These are phyloP conservation scores for Leptocoma aspasia DNA, from an alignment of 2,113 vertebrate species.

Conservation along the genomic window DNA sequence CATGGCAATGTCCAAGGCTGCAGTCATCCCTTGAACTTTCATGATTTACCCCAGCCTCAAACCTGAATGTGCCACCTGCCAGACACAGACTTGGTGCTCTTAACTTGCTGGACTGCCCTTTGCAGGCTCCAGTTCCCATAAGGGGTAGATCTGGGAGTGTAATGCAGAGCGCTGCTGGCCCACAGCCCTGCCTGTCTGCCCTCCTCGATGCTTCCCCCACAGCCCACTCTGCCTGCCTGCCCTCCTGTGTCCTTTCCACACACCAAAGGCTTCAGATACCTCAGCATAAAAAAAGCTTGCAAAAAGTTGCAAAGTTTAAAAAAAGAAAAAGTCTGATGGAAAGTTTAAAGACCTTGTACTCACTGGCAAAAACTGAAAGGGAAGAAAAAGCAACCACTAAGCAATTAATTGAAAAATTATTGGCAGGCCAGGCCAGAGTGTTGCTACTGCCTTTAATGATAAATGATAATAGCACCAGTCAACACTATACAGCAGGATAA, in stretches of 20 bases:
- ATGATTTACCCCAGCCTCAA: background rate
- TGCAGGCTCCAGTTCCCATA: rapidly evolving
- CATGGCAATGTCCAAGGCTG: background rate
- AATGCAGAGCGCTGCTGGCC: background rate
- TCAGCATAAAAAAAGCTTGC: background rate
- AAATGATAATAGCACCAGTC: slow-evolving; percentile 39
- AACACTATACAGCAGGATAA: background rate
- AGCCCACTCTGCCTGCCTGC: background rate
- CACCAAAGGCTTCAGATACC: background rate
- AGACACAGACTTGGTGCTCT: background rate
- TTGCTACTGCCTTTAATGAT: slow-evolving; percentile 31
- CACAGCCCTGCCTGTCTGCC: background rate
- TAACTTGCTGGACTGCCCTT: background rate
- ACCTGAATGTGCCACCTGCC: background rate
- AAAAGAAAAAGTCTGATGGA: background rate
- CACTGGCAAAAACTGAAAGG: background rate
- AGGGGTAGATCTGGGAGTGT: background rate
- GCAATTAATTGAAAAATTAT: slow-evolving; percentile 54
- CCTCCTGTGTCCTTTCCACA: background rate
- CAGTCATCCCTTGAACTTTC: background rate
- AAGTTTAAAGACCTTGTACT: background rate
- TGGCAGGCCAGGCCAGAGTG: slow-evolving; percentile 23
- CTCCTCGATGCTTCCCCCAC: background rate
- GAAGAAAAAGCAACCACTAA: background rate
- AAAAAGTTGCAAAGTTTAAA: background rate